Evolutionary conservation across 2,797 vertebrate genomes (phyloP).

Genomic region (Dromococcyx pavoninus): DNA sequence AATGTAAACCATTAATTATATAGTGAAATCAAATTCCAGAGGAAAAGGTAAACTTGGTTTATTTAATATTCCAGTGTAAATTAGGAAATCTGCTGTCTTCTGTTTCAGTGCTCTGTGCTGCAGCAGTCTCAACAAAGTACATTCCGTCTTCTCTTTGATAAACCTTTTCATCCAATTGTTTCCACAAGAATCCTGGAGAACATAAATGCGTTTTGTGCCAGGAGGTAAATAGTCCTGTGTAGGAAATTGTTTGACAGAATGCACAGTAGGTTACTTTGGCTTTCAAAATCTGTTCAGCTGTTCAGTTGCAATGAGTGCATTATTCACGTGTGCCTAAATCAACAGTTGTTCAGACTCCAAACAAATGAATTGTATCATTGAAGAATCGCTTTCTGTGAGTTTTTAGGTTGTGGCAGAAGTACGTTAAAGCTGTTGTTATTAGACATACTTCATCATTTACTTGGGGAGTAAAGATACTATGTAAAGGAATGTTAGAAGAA

Average conservation of each 20-base stretch:
- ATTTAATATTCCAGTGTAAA: not conserved
- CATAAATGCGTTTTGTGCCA: not conserved
- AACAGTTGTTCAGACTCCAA: not conserved
- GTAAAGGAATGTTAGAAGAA: not conserved
- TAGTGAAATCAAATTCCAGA: not conserved
- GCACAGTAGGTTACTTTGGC: not conserved
- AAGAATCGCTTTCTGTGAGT: not conserved
- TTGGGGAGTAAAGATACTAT: not conserved
- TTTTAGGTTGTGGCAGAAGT: not conserved
- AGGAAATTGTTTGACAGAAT: not conserved
- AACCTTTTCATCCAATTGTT: not conserved
- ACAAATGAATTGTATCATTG: not conserved
- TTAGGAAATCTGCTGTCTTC: not conserved
- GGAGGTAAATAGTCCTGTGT: not conserved
- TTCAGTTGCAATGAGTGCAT: not conserved
- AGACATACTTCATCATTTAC: not conserved
- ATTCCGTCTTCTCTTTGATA: not conserved
- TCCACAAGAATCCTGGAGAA: not conserved
- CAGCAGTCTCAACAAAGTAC: not conserved
- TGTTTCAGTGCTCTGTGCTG: not conserved
- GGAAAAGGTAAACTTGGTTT: not conserved
- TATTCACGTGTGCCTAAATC: not conserved
- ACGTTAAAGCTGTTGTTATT: not conserved
- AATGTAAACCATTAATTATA: not conserved
- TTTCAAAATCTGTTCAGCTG: not conserved